Evolutionary conservation across 1,140 invertebrate genomes (phyloP).

Genomic region (Drosophila kikkawai): DNA sequence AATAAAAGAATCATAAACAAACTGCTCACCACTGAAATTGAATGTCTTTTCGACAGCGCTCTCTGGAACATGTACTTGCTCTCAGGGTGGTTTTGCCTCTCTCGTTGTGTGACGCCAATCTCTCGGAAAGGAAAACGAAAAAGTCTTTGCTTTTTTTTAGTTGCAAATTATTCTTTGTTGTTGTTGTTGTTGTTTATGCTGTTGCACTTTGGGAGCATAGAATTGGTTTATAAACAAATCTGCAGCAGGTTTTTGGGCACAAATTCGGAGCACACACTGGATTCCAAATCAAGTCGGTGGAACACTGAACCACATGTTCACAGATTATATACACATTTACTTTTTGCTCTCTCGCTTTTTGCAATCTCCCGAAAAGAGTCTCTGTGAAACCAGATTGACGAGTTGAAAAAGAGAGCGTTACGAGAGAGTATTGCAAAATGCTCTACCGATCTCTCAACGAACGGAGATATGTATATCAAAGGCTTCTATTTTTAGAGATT

Average conservation of each 20-base stretch:
- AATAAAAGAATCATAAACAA: neutral
- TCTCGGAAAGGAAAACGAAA: neutral
- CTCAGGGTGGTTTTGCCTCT: neutral
- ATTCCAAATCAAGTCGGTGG: constrained; percentile 2
- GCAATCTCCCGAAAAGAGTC: neutral
- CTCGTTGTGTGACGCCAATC: neutral
- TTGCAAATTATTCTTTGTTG: neutral
- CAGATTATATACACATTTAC: neutral
- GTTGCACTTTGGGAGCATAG: neutral
- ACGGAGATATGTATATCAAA: neutral
- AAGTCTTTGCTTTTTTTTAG: neutral
- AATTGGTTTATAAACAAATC: constrained; percentile 29
- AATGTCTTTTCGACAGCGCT: too few species aligned
- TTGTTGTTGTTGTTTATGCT: neutral
- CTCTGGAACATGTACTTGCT: neutral
- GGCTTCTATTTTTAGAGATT: constrained; percentile 12
- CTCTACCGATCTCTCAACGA: constrained; percentile 5
- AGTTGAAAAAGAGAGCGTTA: constrained; percentile 2
- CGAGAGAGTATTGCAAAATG: neutral
- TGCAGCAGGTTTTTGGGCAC: constrained; percentile 72
- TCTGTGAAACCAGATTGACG: constrained; percentile 17
- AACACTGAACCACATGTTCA: constrained; percentile 35
- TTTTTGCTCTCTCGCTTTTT: neutral
- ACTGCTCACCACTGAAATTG: neutral
- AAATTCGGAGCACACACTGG: constrained; percentile 3